Evolutionary conservation across 2,113 vertebrate genomes (phyloP).

Genomic region (Setophaga kirtlandii): DNA sequence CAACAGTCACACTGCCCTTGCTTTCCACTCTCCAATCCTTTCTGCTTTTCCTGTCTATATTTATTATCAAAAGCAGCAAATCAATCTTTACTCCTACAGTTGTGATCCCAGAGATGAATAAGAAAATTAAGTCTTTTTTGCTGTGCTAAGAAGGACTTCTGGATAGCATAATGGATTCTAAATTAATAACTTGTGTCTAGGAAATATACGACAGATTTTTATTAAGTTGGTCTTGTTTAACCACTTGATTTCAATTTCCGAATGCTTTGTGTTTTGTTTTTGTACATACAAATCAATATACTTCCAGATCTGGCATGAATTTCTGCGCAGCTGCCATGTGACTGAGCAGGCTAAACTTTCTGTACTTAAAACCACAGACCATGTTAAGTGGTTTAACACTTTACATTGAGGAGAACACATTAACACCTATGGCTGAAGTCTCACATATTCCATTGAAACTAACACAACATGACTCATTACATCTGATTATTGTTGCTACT

Average conservation of each 20-base stretch:
- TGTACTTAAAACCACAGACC: background rate
- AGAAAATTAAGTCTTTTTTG: conserved; percentile 2
- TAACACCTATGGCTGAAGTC: background rate
- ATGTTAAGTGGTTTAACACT: background rate
- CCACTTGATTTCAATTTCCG: conserved; percentile 5
- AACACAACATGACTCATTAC: background rate
- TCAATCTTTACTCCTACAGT: background rate
- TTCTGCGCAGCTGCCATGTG: background rate
- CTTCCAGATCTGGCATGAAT: background rate
- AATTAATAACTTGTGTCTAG: background rate
- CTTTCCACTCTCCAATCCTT: background rate
- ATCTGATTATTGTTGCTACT: background rate
- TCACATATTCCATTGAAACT: background rate
- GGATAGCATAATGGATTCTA: conserved; percentile 1
- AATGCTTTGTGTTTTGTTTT: background rate
- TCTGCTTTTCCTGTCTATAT: background rate
- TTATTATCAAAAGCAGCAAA: conserved; percentile 15
- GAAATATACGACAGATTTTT: conserved; percentile 1
- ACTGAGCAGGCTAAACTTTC: background rate
- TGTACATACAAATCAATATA: background rate
- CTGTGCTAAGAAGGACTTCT: conserved; percentile 17
- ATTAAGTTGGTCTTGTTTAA: conserved; percentile 20
- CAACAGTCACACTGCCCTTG: background rate
- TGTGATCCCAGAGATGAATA: background rate
- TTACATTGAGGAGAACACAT: background rate